Conservation (phyloP, 2,113 vertebrate genomes). For the Protobothrops flavoviridis region DNA sequence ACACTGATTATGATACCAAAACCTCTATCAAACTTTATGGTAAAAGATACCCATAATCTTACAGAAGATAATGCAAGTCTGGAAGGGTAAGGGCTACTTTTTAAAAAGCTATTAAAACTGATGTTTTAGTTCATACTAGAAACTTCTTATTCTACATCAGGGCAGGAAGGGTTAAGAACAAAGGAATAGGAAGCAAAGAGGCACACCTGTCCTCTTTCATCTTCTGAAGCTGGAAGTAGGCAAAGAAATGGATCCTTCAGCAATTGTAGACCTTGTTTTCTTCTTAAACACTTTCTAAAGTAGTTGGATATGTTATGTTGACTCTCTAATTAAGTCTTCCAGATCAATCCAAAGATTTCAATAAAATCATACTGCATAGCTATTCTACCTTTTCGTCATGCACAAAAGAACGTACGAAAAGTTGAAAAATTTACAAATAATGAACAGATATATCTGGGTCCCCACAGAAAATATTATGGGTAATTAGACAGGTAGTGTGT, state of each 20-base stretch:
- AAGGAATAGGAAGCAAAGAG: slow-evolving; percentile 6
- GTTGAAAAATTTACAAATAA: neutral
- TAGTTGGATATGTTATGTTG: neutral
- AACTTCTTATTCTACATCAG: neutral
- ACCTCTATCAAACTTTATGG: neutral
- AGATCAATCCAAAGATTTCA: neutral
- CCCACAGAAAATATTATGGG: neutral
- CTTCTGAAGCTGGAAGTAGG: slow-evolving; percentile 29
- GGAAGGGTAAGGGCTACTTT: neutral
- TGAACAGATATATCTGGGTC: neutral
- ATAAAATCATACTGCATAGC: neutral
- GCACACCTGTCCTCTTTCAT: slow-evolving; percentile 60
- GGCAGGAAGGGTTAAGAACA: slow-evolving; percentile 61
- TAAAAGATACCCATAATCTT: neutral
- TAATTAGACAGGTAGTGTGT: neutral
- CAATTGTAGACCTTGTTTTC: slow-evolving; percentile 8
- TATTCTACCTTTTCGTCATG: neutral
- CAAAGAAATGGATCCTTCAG: slow-evolving; percentile 31
- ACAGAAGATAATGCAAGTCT: neutral
- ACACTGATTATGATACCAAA: neutral
- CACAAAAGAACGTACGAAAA: neutral
- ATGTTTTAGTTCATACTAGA: neutral
- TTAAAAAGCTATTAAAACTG: neutral
- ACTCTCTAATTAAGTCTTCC: neutral
- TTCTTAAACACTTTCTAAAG: slow-evolving; percentile 6